phyloP scores from a whole-genome alignment of 2,113 vertebrate species.

The Meriones unguiculatus region DNA sequence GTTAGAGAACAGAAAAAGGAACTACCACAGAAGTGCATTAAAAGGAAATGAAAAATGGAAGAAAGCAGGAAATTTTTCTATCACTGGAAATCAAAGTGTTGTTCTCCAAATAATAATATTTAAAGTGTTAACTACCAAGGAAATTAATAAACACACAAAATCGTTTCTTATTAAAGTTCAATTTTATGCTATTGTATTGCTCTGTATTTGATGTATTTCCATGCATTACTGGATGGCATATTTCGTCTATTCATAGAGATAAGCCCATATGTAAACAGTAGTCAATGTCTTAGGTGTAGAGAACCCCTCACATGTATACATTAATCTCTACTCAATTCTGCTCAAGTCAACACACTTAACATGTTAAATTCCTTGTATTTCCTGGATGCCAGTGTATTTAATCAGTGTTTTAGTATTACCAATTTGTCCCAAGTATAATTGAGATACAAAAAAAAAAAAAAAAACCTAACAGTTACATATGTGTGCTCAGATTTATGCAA shows the following conservation, averaged over 20 bases:
- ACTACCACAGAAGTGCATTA: background rate
- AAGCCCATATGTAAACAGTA: slow-evolving; percentile 24
- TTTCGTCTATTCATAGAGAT: slow-evolving; percentile 37
- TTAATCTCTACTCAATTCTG: slow-evolving; percentile 65
- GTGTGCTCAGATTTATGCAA: slow-evolving; percentile 74
- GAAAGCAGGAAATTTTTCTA: background rate
- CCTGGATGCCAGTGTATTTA: slow-evolving; percentile 51
- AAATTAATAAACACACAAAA: slow-evolving; percentile 48
- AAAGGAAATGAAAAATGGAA: background rate
- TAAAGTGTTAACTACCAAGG: background rate
- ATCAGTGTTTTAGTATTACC: slow-evolving; percentile 61
- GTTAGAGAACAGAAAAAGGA: background rate
- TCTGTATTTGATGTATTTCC: slow-evolving; percentile 38
- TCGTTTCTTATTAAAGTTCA: slow-evolving; percentile 48
- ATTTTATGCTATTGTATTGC: background rate
- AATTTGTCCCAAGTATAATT: slow-evolving; percentile 74
- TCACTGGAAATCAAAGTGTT: background rate
- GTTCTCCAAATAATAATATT: slow-evolving; percentile 47
- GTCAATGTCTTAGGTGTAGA: slow-evolving; percentile 32
- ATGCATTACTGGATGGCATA: slow-evolving; percentile 15
- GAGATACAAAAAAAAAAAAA: slow-evolving; percentile 54
- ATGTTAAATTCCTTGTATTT: slow-evolving; percentile 50
- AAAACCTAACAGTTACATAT: slow-evolving; percentile 70
- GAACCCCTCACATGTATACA: background rate
- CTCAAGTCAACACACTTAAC: slow-evolving; percentile 44